phyloP scores from a whole-genome alignment of 2,797 vertebrate genomes.

The Echiichthys vipera region DNA sequence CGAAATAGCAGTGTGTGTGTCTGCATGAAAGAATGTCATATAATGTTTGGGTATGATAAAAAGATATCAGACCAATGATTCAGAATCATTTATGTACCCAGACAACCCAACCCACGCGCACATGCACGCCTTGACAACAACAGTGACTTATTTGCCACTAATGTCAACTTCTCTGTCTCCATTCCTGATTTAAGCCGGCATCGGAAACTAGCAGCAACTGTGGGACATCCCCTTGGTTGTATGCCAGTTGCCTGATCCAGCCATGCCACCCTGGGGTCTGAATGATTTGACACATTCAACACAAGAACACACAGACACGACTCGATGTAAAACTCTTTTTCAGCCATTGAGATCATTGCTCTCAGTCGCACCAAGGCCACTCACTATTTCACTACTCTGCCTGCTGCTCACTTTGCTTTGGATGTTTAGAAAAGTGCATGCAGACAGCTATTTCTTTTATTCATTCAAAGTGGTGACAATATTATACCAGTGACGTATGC shows the following conservation, averaged over 20 bases:
- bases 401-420: conserved; percentile 37
- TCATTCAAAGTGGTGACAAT: neutral
- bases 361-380: conserved; percentile 29
- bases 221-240: conserved; percentile 70
- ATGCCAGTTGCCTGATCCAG: conserved; percentile 60
- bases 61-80: conserved; percentile 30
- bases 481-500: neutral
- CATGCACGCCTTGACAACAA: conserved; percentile 51
- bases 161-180: conserved; percentile 57
- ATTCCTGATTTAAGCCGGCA: conserved; percentile 69
- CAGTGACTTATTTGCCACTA: conserved; percentile 46
- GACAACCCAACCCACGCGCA: neutral
- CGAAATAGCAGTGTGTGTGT: neutral
- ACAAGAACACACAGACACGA: neutral
- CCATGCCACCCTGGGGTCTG: conserved; percentile 55
- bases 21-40: conserved; percentile 3
- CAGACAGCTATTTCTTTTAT: neutral
- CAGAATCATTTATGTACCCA: neutral
- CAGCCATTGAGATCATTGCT: conserved; percentile 2
- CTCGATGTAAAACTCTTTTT: conserved; percentile 37
- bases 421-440: conserved; percentile 1
- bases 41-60: conserved; percentile 12
- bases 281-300: conserved; percentile 49
- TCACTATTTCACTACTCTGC: conserved; percentile 27
- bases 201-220: conserved; percentile 70